Conservation (phyloP, 2,888 invertebrate species). For the Neoscelio sp. region DNA sequence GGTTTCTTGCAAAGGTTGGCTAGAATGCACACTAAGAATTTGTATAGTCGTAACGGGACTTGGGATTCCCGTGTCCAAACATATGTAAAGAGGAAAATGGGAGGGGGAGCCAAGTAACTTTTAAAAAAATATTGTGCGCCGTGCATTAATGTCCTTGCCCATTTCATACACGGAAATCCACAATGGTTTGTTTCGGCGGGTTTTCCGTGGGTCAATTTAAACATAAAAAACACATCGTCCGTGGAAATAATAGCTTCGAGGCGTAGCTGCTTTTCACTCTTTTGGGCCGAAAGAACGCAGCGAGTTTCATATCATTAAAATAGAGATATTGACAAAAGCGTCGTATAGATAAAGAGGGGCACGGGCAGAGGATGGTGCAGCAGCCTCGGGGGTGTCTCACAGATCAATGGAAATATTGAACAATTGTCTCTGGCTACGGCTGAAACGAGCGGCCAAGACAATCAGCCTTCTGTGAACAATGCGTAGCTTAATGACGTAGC, state of each 20-base stretch:
- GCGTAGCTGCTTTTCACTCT: slow-evolving; percentile 55
- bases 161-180: slow-evolving; percentile 67
- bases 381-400: slow-evolving; percentile 76
- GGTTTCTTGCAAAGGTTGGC: slow-evolving; percentile 39
- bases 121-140: slow-evolving; percentile 68
- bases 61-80: slow-evolving; percentile 36
- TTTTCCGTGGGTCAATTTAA: slow-evolving; percentile 67
- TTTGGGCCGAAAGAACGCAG: slow-evolving; percentile 66
- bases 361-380: slow-evolving; percentile 66
- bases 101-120: slow-evolving; percentile 38
- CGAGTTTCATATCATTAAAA: slow-evolving; percentile 82
- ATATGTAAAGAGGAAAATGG: slow-evolving; percentile 41
- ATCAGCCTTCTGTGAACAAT: slow-evolving; percentile 82
- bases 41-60: slow-evolving; percentile 31
- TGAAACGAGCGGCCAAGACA: slow-evolving; percentile 83
- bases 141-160: slow-evolving; percentile 66
- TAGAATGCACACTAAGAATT: slow-evolving; percentile 24
- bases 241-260: slow-evolving; percentile 72
- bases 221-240: slow-evolving; percentile 68
- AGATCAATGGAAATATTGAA: slow-evolving; percentile 83
- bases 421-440: slow-evolving; percentile 82
- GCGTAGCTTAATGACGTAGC: slow-evolving; percentile 82
- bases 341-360: slow-evolving; percentile 68
- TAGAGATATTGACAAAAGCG: slow-evolving; percentile 82
- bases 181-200: slow-evolving; percentile 57